A percentile compares a stretch with the other conserved stretches of the same genome.
phyloP scores from a whole-genome alignment of 1,140 invertebrate genomes.

The Nixonia krombeini region DNA sequence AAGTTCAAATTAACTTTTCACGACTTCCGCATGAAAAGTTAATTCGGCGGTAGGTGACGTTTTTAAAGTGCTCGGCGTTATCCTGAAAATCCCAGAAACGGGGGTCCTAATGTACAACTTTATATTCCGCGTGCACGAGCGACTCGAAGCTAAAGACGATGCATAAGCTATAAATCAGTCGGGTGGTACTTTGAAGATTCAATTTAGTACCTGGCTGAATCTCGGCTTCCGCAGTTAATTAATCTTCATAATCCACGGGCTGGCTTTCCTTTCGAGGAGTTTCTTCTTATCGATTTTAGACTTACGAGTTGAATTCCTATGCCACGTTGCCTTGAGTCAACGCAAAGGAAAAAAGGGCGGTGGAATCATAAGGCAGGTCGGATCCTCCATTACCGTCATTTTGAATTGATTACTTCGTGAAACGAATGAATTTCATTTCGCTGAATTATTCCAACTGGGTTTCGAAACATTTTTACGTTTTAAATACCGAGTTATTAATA shows the following conservation, averaged over 20 bases:
- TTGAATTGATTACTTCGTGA: conserved; percentile 43
- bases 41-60: neutral
- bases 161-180: conserved; percentile 54
- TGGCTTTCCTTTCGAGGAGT: conserved; percentile 47
- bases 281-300: conserved; percentile 51
- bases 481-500: too few species aligned
- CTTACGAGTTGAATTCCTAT: conserved; percentile 47
- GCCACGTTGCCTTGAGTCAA: conserved; percentile 35
- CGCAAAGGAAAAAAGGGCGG: conserved; percentile 26
- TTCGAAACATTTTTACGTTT: too few species aligned
- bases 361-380: conserved; percentile 43
- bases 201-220: conserved; percentile 56
- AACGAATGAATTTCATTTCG: conserved; percentile 44
- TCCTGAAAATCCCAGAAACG: conserved; percentile 29
- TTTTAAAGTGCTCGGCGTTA: neutral
- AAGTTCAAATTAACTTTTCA: neutral
- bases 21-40: too few species aligned
- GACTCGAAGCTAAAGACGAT: conserved; percentile 39
- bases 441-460: too few species aligned
- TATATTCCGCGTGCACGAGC: conserved; percentile 38
- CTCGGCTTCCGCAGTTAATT: conserved; percentile 54
- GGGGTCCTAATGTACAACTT: conserved; percentile 47
- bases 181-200: conserved; percentile 54
- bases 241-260: conserved; percentile 57
- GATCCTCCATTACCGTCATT: conserved; percentile 49